Conservation (phyloP, 2,797 vertebrate genomes). For the Takifugu rubripes region DNA sequence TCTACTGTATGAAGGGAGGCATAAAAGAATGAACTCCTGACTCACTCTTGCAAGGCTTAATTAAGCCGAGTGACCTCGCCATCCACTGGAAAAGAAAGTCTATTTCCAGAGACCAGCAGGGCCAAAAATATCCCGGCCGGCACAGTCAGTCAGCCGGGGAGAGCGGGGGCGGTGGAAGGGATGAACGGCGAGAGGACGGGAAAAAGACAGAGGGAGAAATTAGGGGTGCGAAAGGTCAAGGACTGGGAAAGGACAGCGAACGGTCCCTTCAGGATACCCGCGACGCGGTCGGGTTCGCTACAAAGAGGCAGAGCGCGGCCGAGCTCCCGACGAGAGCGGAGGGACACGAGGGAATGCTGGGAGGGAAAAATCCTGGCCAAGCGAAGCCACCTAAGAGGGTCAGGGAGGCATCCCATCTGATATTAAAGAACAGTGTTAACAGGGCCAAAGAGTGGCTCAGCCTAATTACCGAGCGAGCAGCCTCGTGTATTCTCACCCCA, state of each 20-base stretch:
- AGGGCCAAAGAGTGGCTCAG: constrained; percentile 72
- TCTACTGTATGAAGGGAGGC: not conserved
- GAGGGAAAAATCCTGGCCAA: constrained; percentile 39
- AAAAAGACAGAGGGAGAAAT: constrained; percentile 29
- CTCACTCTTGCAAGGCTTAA: constrained; percentile 63
- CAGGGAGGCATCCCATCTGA: constrained; percentile 59
- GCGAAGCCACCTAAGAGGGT: constrained; percentile 62
- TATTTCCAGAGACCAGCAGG: constrained; percentile 57
- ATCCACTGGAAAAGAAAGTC: constrained; percentile 44
- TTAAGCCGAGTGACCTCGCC: constrained; percentile 75
- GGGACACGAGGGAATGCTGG: constrained; percentile 3
- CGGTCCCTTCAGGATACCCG: not conserved
- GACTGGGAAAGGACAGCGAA: constrained; percentile 29
- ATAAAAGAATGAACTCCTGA: constrained; percentile 47
- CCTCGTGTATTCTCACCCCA: constrained; percentile 48
- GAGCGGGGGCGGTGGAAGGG: constrained; percentile 3
- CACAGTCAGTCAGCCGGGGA: constrained; percentile 46
- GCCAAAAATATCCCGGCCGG: constrained; percentile 65
- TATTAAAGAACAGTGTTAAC: constrained; percentile 77
- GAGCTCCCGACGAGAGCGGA: not conserved
- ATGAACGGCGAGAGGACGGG: constrained; percentile 17
- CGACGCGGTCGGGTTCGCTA: too few relatives aligned
- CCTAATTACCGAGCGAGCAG: constrained; percentile 71
- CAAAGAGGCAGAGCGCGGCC: not conserved
- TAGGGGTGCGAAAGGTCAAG: constrained; percentile 61